Percentiles rank a stretch among this genome's conserved stretches.
Evolutionary conservation across 2,888 invertebrate genomes (phyloP).

Genomic region (Teleogryllus oceanicus): DNA sequence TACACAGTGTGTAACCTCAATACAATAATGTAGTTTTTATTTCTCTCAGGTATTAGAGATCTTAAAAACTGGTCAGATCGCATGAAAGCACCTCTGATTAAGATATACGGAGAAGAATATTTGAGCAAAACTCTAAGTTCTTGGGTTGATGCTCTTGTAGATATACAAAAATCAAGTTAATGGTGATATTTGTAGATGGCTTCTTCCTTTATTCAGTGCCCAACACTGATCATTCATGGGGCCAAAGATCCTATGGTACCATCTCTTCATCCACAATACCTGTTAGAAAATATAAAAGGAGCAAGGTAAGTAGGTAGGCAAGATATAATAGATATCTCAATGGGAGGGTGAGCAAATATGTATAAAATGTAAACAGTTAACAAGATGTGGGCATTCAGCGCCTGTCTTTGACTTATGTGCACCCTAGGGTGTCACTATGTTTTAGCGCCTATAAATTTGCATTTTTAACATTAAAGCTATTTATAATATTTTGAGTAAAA

Average conservation of each 20-base stretch:
- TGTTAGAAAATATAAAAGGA: conserved; percentile 62
- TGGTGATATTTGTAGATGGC: conserved; percentile 69
- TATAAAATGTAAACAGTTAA: no score
- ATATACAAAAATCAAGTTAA: conserved; percentile 56
- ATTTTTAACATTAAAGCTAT: no score
- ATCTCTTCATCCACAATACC: conserved; percentile 67
- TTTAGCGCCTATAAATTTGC: no score
- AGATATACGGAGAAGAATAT: conserved; percentile 69
- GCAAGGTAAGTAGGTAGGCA: conserved; percentile 56
- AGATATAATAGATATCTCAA: no score
- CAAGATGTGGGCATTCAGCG: no score
- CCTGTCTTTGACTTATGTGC: no score
- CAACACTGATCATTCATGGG: conserved; percentile 80
- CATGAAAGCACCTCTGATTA: conserved; percentile 69
- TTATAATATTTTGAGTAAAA: no score
- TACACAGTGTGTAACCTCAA: background rate
- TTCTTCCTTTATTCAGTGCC: conserved; percentile 64
- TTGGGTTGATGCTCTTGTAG: conserved; percentile 66
- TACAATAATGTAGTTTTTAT: conserved; percentile 22
- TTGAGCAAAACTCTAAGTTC: conserved; percentile 65
- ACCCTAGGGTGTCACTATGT: no score
- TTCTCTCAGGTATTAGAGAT: conserved; percentile 61
- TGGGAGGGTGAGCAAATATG: no score
- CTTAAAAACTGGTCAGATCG: conserved; percentile 73
- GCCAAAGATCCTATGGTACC: conserved; percentile 76